Evolutionary conservation across 2,113 vertebrate genomes (phyloP), one percentile per base, ranked within the genome.

Genomic region (human): DNA sequence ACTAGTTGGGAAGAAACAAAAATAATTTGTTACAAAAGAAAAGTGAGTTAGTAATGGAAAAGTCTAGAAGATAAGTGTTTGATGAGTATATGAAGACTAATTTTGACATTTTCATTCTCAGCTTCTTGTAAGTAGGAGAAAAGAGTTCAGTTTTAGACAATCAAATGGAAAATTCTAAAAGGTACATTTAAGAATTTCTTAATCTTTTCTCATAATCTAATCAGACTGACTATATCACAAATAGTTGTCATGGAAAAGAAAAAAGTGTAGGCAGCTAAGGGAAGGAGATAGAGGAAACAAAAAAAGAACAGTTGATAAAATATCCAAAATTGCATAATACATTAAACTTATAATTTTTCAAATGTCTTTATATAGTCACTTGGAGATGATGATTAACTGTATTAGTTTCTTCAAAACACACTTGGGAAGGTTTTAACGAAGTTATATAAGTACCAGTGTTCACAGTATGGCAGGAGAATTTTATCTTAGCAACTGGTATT

Each of bases 341-440:
- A n/a, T 89, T 95, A 92, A 92, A 90, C 55, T 73, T 87, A 11
- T n/a, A 82, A 81, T 73, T 92, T 95, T 92, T 81, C 25, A 81
- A 76, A 81, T 32, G 4, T 66, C 3, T 43, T 97, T 93, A 78
- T 92, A 78, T 85, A 97, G 66, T 78, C 79, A 89, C 87, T 96
- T 91, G 55, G 64, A 89, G 52, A 89, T 81, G 55, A 91, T 86
- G 90, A 96, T 90, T 87, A 96, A 73, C 17, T 68, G 16, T 57
- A 92, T 66, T 73, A 66, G 38, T 66, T 96, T 92, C 87, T 96
- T 82, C 40, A 83, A 92, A 94, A 86, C 22, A 93, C 68, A 61
- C 40, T 38, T 43, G 14, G 80, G 23, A 80, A 93, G 0, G 16
- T 80, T 97, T 92, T 92, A 92, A 83, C 79, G 70, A 89, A 81